These are phyloP conservation scores for Cheiracanthium punctorium DNA, from an alignment of 2,888 invertebrate species.

Conservation along the genomic window DNA sequence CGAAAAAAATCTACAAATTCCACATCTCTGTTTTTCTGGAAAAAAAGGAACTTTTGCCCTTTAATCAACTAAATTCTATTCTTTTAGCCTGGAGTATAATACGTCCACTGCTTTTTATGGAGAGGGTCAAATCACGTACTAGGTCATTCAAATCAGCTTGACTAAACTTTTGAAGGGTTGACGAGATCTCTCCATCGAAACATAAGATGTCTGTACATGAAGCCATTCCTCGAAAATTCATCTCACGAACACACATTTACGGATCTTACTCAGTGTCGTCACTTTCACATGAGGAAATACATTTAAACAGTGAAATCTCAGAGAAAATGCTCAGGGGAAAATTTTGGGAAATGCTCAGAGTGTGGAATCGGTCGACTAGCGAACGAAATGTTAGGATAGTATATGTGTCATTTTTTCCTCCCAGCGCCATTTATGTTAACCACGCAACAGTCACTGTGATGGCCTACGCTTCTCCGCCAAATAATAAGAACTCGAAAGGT, in stretches of 20 bases:
- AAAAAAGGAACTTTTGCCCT: not conserved
- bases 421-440: no score
- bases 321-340: no score
- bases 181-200: not conserved
- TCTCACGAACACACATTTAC: no score
- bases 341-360: no score
- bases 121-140: not conserved
- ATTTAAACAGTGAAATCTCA: no score
- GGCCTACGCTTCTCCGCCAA: not conserved
- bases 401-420: no score
- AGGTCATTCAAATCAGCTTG: not conserved
- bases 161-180: not conserved
- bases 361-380: no score
- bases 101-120: not conserved
- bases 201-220: not conserved
- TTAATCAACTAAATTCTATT: not conserved
- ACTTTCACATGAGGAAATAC: no score
- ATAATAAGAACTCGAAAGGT: conserved; percentile 9
- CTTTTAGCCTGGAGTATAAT: not conserved
- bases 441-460: no score
- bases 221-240: not conserved
- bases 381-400: no score
- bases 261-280: no score
- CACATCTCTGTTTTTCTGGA: not conserved
- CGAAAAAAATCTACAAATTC: not conserved